Base-by-base conservation (phyloP, 2,797 vertebrate genomes). In the Gouania willdenowi region DNA sequence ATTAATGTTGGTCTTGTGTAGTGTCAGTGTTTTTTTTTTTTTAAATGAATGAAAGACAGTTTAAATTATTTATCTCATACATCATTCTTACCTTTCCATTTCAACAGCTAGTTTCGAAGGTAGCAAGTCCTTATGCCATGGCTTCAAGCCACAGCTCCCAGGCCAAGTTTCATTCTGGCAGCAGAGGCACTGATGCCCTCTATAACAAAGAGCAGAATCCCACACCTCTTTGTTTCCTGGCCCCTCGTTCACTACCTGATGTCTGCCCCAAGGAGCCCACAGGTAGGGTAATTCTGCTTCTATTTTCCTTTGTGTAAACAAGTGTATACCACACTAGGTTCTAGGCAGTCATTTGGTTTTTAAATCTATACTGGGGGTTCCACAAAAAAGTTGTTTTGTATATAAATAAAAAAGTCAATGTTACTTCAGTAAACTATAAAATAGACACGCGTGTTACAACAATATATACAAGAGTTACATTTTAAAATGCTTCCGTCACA, bases 231-330 rank as follows among this genome's bases (percentile, higher is more conserved):
- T 84, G 73, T 45, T 81, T 88, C 64, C 84, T 85, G 54, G 53
- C 88, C 2, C 45, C 87, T 15, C 88, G 91, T 68, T 93, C 92
- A 4, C 88, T 98, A 58, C 96, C 96, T 1, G 96, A 98, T 33
- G 96, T 98, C 42, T 98, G 96, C 72, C 96, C 96, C 50, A 95
- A 93, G 79, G 96, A 98, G 45, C 94, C 94, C 43, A 91, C 91
- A 34, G 94, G 94, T 97, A 5, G 8, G 26, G 43, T n/a, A 8
- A 14, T 2, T 6, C 8, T 9, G 9, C n/a, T n/a, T n/a, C n/a
- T n/a, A n/a, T n/a, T n/a, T n/a, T n/a, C n/a, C n/a, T n/a, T n/a
- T n/a, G n/a, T n/a, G n/a, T n/a, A n/a, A n/a, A n/a, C n/a, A n/a
- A n/a, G n/a, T n/a, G n/a, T n/a, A n/a, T n/a, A n/a, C n/a, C n/a